A percentile compares a stretch with the other conserved stretches of the same genome.
phyloP scores from a whole-genome alignment of 1,140 invertebrate species.

The Augochlora pura region DNA sequence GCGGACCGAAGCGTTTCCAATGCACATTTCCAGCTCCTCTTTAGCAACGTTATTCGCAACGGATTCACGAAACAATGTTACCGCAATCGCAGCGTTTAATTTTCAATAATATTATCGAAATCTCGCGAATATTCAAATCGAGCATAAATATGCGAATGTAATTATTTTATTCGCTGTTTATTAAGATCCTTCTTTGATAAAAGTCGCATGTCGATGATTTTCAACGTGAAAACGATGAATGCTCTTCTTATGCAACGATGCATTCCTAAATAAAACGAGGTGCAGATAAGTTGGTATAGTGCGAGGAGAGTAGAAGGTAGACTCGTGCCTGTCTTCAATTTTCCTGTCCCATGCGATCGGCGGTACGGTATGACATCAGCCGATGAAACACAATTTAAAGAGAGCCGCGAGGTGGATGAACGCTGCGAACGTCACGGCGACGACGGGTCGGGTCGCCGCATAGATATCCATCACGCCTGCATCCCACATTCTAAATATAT shows the following conservation, averaged over 20 bases:
- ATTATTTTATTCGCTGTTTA: too few relatives aligned
- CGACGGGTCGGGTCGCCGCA: background rate
- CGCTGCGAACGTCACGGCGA: background rate
- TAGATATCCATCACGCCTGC: background rate
- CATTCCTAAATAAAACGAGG: too few relatives aligned
- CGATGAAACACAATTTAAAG: background rate
- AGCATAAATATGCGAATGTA: too few relatives aligned
- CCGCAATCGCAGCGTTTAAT: too few relatives aligned
- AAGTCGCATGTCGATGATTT: too few relatives aligned
- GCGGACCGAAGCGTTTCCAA: slow-evolving; percentile 22
- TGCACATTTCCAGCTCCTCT: background rate
- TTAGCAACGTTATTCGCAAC: background rate
- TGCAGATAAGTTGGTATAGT: too few relatives aligned
- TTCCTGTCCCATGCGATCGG: background rate
- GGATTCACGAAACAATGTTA: background rate
- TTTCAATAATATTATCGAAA: too few relatives aligned
- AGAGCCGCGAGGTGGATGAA: background rate
- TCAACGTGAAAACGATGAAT: too few relatives aligned
- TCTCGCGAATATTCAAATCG: too few relatives aligned
- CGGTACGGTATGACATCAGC: background rate
- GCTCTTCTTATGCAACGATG: too few relatives aligned
- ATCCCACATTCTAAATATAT: slow-evolving; percentile 35
- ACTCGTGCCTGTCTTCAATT: background rate
- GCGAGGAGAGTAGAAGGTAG: too few relatives aligned
- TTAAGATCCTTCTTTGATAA: too few relatives aligned